phyloP scores from a whole-genome alignment of 2,797 vertebrate species.

The Hypotaenidia philippensis region DNA sequence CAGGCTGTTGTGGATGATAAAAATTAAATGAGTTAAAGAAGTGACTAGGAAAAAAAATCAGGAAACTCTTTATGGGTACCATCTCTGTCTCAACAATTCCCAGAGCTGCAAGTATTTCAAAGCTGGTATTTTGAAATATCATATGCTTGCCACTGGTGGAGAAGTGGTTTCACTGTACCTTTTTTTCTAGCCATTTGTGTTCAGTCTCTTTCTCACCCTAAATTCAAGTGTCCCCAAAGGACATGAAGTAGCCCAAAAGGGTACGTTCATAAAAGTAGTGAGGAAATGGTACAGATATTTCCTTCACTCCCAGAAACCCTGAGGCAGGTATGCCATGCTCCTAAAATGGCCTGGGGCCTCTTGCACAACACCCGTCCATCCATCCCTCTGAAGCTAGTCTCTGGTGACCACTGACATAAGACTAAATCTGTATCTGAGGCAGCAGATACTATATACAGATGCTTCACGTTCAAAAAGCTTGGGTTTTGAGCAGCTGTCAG shows the following conservation, averaged over 20 bases:
- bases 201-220: neutral
- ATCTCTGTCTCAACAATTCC: neutral
- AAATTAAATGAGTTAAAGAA: neutral
- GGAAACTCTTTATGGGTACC: neutral
- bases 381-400: neutral
- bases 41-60: neutral
- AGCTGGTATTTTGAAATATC: neutral
- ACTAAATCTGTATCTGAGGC: neutral
- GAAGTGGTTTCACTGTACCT: neutral
- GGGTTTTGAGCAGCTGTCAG: neutral
- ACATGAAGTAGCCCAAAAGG: neutral
- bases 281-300: neutral
- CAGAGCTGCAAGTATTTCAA: neutral
- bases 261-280: neutral
- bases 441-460: neutral
- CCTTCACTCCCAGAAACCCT: neutral
- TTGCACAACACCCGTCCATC: neutral
- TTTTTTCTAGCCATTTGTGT: neutral
- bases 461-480: conserved; percentile 11
- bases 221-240: neutral
- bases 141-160: neutral
- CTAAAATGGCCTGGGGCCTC: neutral
- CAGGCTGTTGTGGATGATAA: neutral
- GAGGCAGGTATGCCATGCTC: neutral
- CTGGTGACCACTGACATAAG: neutral